These are phyloP conservation scores for Protobothrops flavoviridis DNA, from an alignment of 2,113 vertebrate genomes.

Conservation along the genomic window DNA sequence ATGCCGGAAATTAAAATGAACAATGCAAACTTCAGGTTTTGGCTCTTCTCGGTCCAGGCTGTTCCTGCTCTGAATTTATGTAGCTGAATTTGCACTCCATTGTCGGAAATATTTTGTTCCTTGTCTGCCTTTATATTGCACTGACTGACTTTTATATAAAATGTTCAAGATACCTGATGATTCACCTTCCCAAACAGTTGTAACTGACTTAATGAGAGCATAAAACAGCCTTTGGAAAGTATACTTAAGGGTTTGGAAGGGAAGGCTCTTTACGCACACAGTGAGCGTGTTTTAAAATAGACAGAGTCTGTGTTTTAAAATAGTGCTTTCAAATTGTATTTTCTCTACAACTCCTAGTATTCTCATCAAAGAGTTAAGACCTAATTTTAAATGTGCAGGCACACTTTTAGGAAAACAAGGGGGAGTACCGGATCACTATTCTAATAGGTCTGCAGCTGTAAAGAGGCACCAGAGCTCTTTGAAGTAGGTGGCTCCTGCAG, in stretches of 20 bases:
- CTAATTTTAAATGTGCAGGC: background rate
- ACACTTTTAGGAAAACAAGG: background rate
- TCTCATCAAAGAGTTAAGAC: background rate
- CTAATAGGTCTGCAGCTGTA: constrained; percentile 24
- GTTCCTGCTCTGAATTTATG: background rate
- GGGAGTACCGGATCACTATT: background rate
- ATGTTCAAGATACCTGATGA: constrained; percentile 22
- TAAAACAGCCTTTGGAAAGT: constrained; percentile 1
- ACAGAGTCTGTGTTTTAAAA: constrained; percentile 12
- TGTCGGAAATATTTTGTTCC: constrained; percentile 17
- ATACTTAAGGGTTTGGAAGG: background rate
- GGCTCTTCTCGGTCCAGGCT: background rate
- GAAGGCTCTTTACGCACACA: background rate
- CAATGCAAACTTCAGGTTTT: constrained; percentile 19
- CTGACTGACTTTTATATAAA: constrained; percentile 29
- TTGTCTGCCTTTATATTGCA: constrained; percentile 10
- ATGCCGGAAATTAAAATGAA: background rate
- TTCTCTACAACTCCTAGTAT: background rate
- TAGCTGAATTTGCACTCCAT: constrained; percentile 9
- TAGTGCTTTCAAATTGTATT: background rate
- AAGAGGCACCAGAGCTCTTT: background rate
- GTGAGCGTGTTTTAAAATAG: constrained; percentile 5
- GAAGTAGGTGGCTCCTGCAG: constrained; percentile 8
- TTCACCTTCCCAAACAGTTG: constrained; percentile 36
- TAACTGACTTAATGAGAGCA: constrained; percentile 3